Base-by-base conservation (phyloP, 2,888 invertebrate species). In the Drosophila helvetica region DNA sequence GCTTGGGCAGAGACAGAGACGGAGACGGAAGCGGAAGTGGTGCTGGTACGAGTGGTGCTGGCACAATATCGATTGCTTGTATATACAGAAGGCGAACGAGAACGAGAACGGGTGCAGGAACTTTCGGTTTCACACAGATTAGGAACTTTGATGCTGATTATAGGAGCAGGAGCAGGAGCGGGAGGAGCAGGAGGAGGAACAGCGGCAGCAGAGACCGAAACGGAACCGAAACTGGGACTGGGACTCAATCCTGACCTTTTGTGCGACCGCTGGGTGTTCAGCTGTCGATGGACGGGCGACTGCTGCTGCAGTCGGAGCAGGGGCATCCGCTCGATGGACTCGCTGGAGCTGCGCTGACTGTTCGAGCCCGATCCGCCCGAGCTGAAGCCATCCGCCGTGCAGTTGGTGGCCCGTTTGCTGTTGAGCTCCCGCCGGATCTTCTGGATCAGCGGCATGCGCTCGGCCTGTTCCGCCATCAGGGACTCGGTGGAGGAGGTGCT, bases 341-440 rank as follows among this genome's bases (percentile, higher is more conserved):
- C 91, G 18, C 74, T 75, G n/a, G 90, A 91, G 7, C 89, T 89
- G 8, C 83, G 88, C 51, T 81, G 82, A 48, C 89, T 90, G 19
- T 90, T 90, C 10, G 90, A 88, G 12, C 90, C 90, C 9, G 89
- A 89, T 19, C 90, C 89, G 7, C 78, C 86, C 2, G 90, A 90
- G 15, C 85, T 79, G 46, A 79, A 81, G 6, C 86, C 88, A 22
- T 75, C 79, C 0, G 79, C 86, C 0, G 90, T 83, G 57, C 81
- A 86, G 50, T 86, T 86, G 4, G 89, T 89, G n/a, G 90, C 78
- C 19, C 91, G 86, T 57, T 86, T 80, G 9, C 89, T 80, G 60
- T 90, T 90, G 2, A 90, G 60, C 67, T 90, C 90, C 1, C 89
- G 79, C 2, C 90, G 80, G 45, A 90, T 90, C 62, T 89, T 90